Evolutionary conservation across 2,113 vertebrate species (phyloP), one percentile per base, ranked within the genome.

Genomic region (Psettodes erumei): DNA sequence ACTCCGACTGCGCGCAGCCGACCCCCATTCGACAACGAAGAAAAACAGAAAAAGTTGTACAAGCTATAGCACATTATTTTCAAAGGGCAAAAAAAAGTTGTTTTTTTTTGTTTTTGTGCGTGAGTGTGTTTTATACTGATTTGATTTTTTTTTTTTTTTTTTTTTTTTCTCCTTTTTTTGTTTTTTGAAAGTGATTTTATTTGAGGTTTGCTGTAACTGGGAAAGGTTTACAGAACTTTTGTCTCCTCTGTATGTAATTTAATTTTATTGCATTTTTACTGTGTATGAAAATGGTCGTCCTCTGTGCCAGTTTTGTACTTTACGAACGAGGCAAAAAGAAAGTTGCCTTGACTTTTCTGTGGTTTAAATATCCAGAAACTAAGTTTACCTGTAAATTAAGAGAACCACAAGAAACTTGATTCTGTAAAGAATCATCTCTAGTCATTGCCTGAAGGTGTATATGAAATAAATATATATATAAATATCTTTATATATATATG

Each of bases 301-400:
- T 96, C 95, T 95, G 96, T 98, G 97, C 97, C 97, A 97, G 96
- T 99, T 99, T 99, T 99, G 96, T 98, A 98, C 96, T 96, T 97
- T 95, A 95, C 90, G 93, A 94, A 93, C 91, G 93, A 96, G 97
- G 96, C 95, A 88, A 78, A 75, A 45, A 21, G 25, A 18, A 78
- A 84, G 89, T 93, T 94, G 96, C 95, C 96, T 97, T 95, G 93
- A 93, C 73, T 94, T 95, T 92, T 95, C 96, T 97, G 96, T 98
- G 98, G 96, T 99, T 90, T 96, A 86, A 91, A 94, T 96, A 97
- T 97, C 95, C 95, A 97, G 66, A 91, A 97, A 96, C 94, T 95
- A 95, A 95, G 96, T 99, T 98, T 97, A 98, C 97, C 95, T 98
- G 97, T 98, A 97, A 91, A 98, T 95, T 96, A 95, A 96, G 95